These are phyloP conservation scores for Urocolius indicus DNA, from an alignment of 2,113 vertebrate species.

Conservation along the genomic window DNA sequence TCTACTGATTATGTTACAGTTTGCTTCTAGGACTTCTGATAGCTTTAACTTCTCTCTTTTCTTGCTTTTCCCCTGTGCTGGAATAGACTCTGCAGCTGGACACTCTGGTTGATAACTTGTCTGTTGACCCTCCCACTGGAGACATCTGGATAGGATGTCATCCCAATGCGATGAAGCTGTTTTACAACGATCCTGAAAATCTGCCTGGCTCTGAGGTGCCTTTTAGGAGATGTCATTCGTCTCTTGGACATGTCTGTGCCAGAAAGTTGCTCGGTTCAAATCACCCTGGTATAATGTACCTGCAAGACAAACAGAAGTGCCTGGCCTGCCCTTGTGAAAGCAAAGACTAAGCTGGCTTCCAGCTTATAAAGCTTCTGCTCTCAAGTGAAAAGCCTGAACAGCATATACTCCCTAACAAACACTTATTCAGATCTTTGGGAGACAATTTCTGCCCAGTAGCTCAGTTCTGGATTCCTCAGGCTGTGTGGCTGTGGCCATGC, in stretches of 20 bases:
- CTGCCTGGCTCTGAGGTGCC: conserved; percentile 91
- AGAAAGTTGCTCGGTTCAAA: not conserved
- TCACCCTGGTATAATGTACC: not conserved
- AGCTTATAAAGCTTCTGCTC: not conserved
- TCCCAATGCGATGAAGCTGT: conserved; percentile 80
- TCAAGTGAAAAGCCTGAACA: not conserved
- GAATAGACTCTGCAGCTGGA: conserved; percentile 80
- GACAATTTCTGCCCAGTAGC: not conserved
- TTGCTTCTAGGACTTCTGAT: not conserved
- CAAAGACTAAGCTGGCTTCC: not conserved
- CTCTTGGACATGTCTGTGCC: not conserved
- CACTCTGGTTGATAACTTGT: conserved; percentile 87
- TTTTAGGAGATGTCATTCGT: not conserved
- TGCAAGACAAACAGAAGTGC: not conserved
- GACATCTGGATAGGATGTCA: conserved; percentile 91
- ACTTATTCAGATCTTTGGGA: not conserved
- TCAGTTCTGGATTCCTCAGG: not conserved
- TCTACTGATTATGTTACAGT: not conserved
- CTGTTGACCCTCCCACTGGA: conserved; percentile 83
- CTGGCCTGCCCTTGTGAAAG: not conserved
- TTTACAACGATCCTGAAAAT: conserved; percentile 74
- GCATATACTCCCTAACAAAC: not conserved
- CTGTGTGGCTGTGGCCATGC: not conserved
- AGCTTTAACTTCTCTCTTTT: not conserved
- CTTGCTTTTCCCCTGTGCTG: not conserved